phyloP scores from a whole-genome alignment of 2,888 invertebrate species.

The Steromphala cineraria region DNA sequence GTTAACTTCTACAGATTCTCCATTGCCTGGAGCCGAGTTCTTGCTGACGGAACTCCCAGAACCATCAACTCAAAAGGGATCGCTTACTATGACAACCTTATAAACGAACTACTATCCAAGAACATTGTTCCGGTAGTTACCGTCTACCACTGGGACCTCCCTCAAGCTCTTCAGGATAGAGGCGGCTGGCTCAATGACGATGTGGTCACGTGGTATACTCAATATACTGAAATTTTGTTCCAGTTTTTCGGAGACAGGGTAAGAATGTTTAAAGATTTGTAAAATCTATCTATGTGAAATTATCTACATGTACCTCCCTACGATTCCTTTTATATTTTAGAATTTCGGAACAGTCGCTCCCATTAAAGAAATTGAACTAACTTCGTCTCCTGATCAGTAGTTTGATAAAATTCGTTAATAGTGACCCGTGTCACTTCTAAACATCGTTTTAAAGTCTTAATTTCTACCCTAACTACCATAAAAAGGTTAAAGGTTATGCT shows the following conservation, averaged over 20 bases:
- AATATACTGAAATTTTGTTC: slow-evolving; percentile 72
- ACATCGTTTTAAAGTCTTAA: too few species aligned
- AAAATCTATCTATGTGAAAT: too few species aligned
- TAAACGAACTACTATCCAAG: slow-evolving; percentile 81
- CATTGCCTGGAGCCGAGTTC: slow-evolving; percentile 84
- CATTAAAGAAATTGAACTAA: too few species aligned
- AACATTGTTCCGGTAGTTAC: slow-evolving; percentile 80
- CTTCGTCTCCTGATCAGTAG: too few species aligned
- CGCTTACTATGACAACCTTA: slow-evolving; percentile 85
- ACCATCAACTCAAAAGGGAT: slow-evolving; percentile 83
- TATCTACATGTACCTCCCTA: too few species aligned
- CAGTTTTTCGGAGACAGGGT: slow-evolving; percentile 71
- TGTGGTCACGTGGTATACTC: slow-evolving; percentile 58
- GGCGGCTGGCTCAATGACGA: slow-evolving; percentile 73
- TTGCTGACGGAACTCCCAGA: slow-evolving; percentile 79
- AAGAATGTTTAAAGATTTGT: background rate
- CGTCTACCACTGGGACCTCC: slow-evolving; percentile 77
- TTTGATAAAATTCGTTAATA: too few species aligned
- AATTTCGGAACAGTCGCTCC: too few species aligned
- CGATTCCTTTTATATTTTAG: too few species aligned
- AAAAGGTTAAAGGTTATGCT: too few species aligned
- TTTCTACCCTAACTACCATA: too few species aligned
- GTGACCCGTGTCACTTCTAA: too few species aligned
- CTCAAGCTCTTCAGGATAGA: slow-evolving; percentile 70
- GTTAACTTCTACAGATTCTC: slow-evolving; percentile 75